phyloP scores from a whole-genome alignment of 2,888 invertebrate genomes.

The Andrena bicolor region DNA sequence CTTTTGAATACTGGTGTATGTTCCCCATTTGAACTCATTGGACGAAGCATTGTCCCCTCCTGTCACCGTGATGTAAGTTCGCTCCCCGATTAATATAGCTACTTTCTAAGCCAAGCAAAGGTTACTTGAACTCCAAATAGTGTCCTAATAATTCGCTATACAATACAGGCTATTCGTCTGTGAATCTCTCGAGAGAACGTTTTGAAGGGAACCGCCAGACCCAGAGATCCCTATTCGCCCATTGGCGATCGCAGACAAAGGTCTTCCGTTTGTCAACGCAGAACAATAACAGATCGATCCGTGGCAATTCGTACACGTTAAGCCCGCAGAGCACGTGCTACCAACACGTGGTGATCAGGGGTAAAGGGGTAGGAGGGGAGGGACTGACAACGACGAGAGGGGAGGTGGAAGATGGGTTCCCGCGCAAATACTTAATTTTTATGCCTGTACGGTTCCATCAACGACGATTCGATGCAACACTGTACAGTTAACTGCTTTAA shows the following conservation, averaged over 20 bases:
- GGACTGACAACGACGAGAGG: neutral
- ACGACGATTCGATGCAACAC: neutral
- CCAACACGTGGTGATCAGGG: constrained; percentile 50
- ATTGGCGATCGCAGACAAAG: constrained; percentile 2
- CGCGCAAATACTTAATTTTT: constrained; percentile 42
- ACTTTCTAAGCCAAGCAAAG: no score
- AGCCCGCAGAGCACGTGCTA: constrained; percentile 48
- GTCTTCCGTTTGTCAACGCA: constrained; percentile 23
- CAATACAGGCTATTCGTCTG: neutral
- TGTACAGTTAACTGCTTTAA: no score
- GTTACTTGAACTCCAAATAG: no score
- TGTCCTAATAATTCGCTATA: neutral
- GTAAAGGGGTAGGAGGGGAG: neutral
- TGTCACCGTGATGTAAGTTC: no score
- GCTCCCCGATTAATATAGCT: no score
- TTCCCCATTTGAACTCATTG: no score
- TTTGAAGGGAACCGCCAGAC: neutral
- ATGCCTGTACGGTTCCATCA: neutral
- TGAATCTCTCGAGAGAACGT: neutral
- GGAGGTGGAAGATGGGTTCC: constrained; percentile 2
- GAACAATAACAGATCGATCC: constrained; percentile 37
- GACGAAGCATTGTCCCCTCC: no score
- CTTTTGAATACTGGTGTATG: no score
- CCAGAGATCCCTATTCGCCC: constrained; percentile 14
- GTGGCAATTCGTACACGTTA: constrained; percentile 25